Evolutionary conservation across 2,113 vertebrate species (phyloP), one percentile per base, ranked within the genome.

Genomic region (Pelvicachromis taeniatus): DNA sequence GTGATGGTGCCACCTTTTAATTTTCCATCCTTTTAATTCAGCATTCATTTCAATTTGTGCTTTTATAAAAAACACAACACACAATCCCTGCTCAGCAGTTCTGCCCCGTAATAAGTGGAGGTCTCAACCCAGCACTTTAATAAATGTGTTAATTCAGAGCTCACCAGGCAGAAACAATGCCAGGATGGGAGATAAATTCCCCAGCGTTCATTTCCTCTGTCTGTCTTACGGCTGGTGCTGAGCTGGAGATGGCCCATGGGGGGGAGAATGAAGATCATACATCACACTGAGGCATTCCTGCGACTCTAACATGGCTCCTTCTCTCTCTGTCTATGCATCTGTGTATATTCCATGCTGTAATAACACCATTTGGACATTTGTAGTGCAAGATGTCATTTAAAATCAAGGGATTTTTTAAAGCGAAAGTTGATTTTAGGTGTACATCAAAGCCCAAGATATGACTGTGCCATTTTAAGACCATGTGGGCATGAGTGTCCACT

Each of bases 121-220:
- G 93, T 94, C 93, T 95, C 91, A 93, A 93, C 88, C 93, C 91
- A 78, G 86, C 90, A 93, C 92, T 96, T 96, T 95, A 96, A 96
- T 96, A 95, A 95, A 95, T 95, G 94, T 93, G 92, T 95, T 95
- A 93, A 96, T 95, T 94, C 92, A 58, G 85, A 92, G 77, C 92
- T 93, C 94, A 91, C 87, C 86, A 84, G 90, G 93, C 92, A 87
- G 91, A 93, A 92, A 95, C 93, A 93, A 91, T 87, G 93, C 85
- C 93, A 92, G 92, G 90, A 86, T 85, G 88, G 63, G 93, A 94
- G 94, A 95, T 93, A 87, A 93, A 94, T 95, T 91, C 90, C 93
- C 85, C 78, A 50, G 83, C 48, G 55, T 90, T 94, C 93, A 95
- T 95, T 96, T 94, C 93, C 92, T 94, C 91, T 90, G 88, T 90